These are phyloP conservation scores for Galagoides demidoff DNA, from an alignment of 2,797 vertebrate genomes.

Conservation along the genomic window DNA sequence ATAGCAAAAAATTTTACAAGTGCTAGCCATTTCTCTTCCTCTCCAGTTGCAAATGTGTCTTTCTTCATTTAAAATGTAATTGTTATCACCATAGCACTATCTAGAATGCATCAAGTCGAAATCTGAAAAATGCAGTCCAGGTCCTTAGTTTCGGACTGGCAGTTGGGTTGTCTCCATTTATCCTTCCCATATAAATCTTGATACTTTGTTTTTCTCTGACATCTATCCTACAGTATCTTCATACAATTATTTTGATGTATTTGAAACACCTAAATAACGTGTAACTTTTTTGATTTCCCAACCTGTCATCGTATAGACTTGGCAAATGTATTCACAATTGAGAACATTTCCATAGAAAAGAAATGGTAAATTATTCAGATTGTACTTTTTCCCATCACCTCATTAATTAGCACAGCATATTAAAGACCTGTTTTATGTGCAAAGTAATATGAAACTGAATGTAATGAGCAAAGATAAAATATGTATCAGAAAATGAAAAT, in stretches of 20 bases:
- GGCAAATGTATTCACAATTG: conserved; percentile 60
- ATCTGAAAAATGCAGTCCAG: background rate
- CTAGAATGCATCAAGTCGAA: background rate
- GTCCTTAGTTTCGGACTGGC: background rate
- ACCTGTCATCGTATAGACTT: conserved; percentile 47
- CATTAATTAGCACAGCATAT: conserved; percentile 71
- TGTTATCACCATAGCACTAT: background rate
- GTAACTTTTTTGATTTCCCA: conserved; percentile 48
- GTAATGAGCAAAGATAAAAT: conserved; percentile 29
- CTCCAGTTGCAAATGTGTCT: background rate
- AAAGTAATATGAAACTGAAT: conserved; percentile 51
- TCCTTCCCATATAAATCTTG: background rate
- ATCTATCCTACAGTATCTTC: background rate
- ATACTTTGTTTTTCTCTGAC: background rate
- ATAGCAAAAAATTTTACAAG: background rate
- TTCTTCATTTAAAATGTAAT: background rate
- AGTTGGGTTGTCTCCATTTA: background rate
- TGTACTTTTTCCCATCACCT: conserved; percentile 54
- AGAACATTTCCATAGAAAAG: conserved; percentile 55
- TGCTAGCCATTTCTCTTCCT: background rate
- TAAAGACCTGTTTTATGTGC: conserved; percentile 48
- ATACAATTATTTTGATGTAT: conserved; percentile 15
- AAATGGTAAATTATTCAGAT: conserved; percentile 71
- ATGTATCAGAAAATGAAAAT: conserved; percentile 14
- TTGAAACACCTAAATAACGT: conserved; percentile 60